phyloP scores from a whole-genome alignment of 92 coral and sea anemone species.

The Zoanthus sansibaricus region DNA sequence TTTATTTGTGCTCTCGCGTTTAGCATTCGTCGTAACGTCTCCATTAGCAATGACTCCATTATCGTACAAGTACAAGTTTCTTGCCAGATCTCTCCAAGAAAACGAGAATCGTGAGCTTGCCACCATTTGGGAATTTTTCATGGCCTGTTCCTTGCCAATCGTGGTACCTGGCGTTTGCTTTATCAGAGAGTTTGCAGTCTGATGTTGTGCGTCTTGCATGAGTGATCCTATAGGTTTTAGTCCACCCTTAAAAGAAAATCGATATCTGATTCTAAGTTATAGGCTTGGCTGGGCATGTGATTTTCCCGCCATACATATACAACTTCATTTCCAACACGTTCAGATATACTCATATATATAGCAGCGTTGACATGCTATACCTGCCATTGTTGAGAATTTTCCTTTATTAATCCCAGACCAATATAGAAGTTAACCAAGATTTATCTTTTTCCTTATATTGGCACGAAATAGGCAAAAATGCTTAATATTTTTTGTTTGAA shows the following conservation, averaged over 20 bases:
- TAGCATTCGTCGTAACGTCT: neutral
- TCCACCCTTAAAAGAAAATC: conserved; percentile 38
- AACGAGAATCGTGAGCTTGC: conserved; percentile 31
- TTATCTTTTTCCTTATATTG: conserved; percentile 23
- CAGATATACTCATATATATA: neutral
- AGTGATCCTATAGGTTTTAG: conserved; percentile 11
- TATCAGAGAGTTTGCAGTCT: conserved; percentile 14
- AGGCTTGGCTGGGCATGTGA: conserved; percentile 34
- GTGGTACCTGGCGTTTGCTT: conserved; percentile 32
- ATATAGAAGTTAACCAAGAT: conserved; percentile 25
- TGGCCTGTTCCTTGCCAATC: conserved; percentile 2
- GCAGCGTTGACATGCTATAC: neutral
- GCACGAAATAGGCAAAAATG: conserved; percentile 21
- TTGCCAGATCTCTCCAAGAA: conserved; percentile 44
- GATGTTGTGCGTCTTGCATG: conserved; percentile 49
- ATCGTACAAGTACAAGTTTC: conserved; percentile 34
- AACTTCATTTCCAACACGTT: neutral
- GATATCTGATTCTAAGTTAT: conserved; percentile 18
- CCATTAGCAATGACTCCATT: conserved; percentile 16
- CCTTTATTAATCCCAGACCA: conserved; percentile 24
- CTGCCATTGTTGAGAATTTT: neutral
- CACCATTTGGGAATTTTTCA: conserved; percentile 10
- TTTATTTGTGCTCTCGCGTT: neutral
- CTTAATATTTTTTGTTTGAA: conserved; percentile 19
- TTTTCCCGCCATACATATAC: conserved; percentile 33